Conservation (phyloP, 37 sponge, comb jelly and placozoan genomes). For the Ephydatia muelleri region DNA sequence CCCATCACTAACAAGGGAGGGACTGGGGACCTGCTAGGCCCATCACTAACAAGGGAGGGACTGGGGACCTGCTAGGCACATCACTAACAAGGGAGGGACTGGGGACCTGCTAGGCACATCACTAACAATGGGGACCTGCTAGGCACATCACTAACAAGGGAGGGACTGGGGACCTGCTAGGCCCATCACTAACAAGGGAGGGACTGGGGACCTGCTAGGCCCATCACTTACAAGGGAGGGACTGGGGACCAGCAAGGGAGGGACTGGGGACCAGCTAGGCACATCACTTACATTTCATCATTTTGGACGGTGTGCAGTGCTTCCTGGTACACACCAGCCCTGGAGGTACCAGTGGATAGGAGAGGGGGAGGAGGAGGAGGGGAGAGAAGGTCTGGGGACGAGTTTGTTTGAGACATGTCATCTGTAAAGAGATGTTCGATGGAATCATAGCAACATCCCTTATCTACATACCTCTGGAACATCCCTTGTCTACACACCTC, state of each 20-base stretch:
- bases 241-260: slow-evolving; percentile 2
- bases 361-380: background rate
- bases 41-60: no score
- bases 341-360: no score
- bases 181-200: no score
- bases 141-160: slow-evolving; percentile 6
- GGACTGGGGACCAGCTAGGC: background rate
- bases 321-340: background rate
- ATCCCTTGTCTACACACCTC: no score
- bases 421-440: background rate
- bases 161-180: no score
- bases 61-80: no score
- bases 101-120: no score
- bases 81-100: no score
- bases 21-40: background rate
- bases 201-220: no score
- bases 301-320: background rate
- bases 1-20: slow-evolving; percentile 4
- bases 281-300: no score
- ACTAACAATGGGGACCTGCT: no score
- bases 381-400: background rate
- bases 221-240: slow-evolving; percentile 5
- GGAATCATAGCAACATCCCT: background rate
- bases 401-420: background rate
- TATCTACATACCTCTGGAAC: no score